Evolutionary conservation across 2,888 invertebrate species (phyloP), one percentile per base, ranked within the genome.

Genomic region (Chorisops tibialis): DNA sequence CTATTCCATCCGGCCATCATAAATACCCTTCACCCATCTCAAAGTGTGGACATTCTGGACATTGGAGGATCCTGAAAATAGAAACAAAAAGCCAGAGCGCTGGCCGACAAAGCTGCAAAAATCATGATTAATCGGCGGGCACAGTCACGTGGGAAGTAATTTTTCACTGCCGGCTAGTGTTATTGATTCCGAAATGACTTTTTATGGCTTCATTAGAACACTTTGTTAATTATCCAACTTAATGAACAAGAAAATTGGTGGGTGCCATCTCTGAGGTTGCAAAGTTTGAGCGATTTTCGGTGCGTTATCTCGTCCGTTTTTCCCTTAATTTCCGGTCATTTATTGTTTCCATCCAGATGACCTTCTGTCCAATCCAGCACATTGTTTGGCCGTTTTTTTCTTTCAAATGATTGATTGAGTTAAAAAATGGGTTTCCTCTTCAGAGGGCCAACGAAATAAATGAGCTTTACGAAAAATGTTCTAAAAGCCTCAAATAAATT

Each of bases 211-310:
- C 61, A 61, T 61, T 61, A 51, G 51, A 45, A 45, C 61, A 48
- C 59, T 64, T 64, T 59, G 64, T 64, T 64, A 64, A 64, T 64
- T 64, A 64, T 64, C 54, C 64, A 64, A 62, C 54, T 52, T 64
- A 62, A 64, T 64, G 64, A 64, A 62, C 52, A 62, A 59, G 61
- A 47, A 52, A 58, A 51, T 43, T 22, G 12, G 52, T 37, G 35
- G 39, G n/a, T 22, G 52, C 30, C 4, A 45, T 43, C 14, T 14
- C 14, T 47, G 35, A 59, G 16, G 47, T 19, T 48, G 35, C 2
- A 41, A 56, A 50, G 18, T 39, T 41, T 52, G 30, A 49, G 30
- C 24, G 14, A 37, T 39, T 41, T 41, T n/a, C 41, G 21, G 12
- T 35, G 11, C 18, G 41, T 22, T 37, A 37, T 52, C 39, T 52